Evolutionary conservation across 2,888 invertebrate genomes (phyloP).

Genomic region (Eudemis profundana): DNA sequence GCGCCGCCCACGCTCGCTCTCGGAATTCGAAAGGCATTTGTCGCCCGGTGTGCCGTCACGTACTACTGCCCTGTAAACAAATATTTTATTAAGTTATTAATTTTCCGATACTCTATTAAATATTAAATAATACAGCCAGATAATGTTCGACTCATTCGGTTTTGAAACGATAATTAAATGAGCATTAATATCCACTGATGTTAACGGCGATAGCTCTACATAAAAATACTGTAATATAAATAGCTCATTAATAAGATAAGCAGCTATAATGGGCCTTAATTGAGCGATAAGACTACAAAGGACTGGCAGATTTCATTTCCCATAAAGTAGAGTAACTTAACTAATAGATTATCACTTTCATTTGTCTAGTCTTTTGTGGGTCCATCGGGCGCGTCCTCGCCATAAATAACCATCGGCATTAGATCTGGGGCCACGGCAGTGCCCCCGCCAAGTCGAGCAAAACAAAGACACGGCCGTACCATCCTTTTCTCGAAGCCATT

Average conservation of each 20-base stretch:
- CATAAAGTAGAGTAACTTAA: constrained; percentile 52
- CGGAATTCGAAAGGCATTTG: constrained; percentile 84
- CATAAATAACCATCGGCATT: constrained; percentile 81
- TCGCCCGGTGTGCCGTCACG: constrained; percentile 67
- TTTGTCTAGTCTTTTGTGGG: constrained; percentile 81
- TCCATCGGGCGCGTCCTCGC: constrained; percentile 65
- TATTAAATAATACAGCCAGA: constrained; percentile 34
- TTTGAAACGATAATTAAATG: constrained; percentile 39
- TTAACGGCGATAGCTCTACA: constrained; percentile 31
- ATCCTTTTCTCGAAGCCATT: too few species aligned
- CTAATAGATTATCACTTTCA: constrained; percentile 75
- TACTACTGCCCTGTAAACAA: constrained; percentile 65
- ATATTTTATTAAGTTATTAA: constrained; percentile 71
- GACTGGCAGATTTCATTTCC: constrained; percentile 50
- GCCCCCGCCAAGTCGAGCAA: too few species aligned
- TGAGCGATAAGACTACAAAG: constrained; percentile 33
- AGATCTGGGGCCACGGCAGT: too few species aligned
- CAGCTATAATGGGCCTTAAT: constrained; percentile 22
- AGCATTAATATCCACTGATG: constrained; percentile 33
- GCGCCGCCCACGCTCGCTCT: constrained; percentile 75
- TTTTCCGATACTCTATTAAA: constrained; percentile 54
- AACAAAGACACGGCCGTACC: too few species aligned
- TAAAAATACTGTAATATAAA: constrained; percentile 27
- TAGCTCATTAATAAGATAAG: constrained; percentile 24
- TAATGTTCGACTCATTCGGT: constrained; percentile 26